Evolutionary conservation across 2,888 invertebrate genomes (phyloP).

Genomic region (Pollenia labialis): DNA sequence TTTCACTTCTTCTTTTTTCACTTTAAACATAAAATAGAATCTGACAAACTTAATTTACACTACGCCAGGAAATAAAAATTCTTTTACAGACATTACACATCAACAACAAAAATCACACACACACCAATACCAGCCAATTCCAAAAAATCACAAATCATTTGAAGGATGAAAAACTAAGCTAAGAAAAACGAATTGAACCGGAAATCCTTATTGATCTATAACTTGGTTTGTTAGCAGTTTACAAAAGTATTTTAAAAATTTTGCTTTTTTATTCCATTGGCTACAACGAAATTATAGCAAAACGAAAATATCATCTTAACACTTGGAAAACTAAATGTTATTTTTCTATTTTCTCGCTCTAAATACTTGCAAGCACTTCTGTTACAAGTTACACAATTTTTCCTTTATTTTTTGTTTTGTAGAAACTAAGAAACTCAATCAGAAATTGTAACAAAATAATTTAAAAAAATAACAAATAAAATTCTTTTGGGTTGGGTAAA

Average conservation of each 20-base stretch:
- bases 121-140: neutral
- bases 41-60: constrained; percentile 51
- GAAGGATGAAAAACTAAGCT: constrained; percentile 54
- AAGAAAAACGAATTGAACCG: constrained; percentile 80
- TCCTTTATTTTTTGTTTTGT: no score
- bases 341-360: constrained; percentile 4
- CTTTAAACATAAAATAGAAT: neutral
- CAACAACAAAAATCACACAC: constrained; percentile 68
- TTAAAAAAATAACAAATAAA: neutral
- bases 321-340: constrained; percentile 34
- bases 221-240: constrained; percentile 52
- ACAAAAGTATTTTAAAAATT: constrained; percentile 43
- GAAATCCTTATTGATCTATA: constrained; percentile 83
- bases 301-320: constrained; percentile 41
- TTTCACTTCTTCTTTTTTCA: no score
- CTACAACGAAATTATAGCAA: constrained; percentile 18
- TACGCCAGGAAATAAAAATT: constrained; percentile 64
- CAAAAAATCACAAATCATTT: constrained; percentile 39
- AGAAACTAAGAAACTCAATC: neutral
- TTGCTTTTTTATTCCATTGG: neutral
- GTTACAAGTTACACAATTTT: constrained; percentile 19
- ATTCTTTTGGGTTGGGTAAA: neutral
- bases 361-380: neutral
- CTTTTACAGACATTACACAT: constrained; percentile 27
- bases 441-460: constrained; percentile 28